Percentiles rank a stretch among this genome's conserved stretches.
These are phyloP conservation scores for Copsychus sechellarum DNA, from an alignment of 2,113 vertebrate genomes.

Conservation along the genomic window DNA sequence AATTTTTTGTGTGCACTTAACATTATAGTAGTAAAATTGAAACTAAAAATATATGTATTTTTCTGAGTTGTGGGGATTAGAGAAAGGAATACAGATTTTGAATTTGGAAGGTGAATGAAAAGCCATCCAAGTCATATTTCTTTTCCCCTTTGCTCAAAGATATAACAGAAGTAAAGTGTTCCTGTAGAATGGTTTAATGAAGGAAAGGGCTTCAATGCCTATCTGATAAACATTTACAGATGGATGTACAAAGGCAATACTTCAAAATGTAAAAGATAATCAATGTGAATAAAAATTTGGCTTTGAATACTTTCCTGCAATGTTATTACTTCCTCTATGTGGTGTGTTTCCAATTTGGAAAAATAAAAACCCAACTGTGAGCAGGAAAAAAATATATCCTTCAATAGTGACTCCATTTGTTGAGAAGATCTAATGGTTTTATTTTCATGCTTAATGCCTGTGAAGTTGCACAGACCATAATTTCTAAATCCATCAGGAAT, in stretches of 20 bases:
- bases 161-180: conserved; percentile 30
- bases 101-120: conserved; percentile 31
- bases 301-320: conserved; percentile 63
- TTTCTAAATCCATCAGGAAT: conserved; percentile 69
- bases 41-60: not conserved
- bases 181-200: conserved; percentile 51
- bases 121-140: not conserved
- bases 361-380: conserved; percentile 55
- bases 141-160: not conserved
- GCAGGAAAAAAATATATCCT: conserved; percentile 1
- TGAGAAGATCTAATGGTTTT: conserved; percentile 71
- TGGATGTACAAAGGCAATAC: conserved; percentile 63
- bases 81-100: conserved; percentile 1
- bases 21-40: not conserved
- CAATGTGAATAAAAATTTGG: conserved; percentile 66
- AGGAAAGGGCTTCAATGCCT: conserved; percentile 36
- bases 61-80: not conserved
- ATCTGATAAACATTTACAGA: conserved; percentile 69
- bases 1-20: not conserved
- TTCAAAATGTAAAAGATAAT: conserved; percentile 74
- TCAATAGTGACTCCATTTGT: conserved; percentile 53
- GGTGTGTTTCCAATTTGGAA: conserved; percentile 72
- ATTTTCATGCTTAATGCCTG: conserved; percentile 67
- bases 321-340: conserved; percentile 68
- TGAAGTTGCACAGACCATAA: conserved; percentile 67